Evolutionary conservation across 2,797 vertebrate genomes (phyloP), one percentile per base, ranked within the genome.

Genomic region (Etheostoma nigrum): DNA sequence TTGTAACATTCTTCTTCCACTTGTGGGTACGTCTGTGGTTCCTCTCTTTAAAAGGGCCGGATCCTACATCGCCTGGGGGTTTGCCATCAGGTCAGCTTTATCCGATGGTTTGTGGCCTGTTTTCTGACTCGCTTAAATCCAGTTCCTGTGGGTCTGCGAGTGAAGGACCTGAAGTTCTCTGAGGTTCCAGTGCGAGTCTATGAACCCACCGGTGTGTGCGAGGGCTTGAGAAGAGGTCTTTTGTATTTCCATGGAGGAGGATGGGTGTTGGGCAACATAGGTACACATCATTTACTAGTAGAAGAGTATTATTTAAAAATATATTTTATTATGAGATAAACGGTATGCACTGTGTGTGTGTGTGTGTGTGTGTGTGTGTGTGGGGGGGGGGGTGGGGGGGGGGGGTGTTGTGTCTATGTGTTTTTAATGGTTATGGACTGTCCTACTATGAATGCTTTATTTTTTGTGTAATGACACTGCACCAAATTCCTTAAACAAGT

Each of bases 181-280:
- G 91, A 88, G 0, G 93, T 97, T 60, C 95, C 95, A 0, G 96
- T 97, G 65, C 93, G 94, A 71, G 89, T 97, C 23, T 98, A 97
- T 47, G 94, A 95, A 85, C 96, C 96, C 2, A 95, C 89, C 27
- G 44, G 58, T 4, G 69, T 74, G 40, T 84, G 93, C 67, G 59
- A 86, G 2, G 81, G 88, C 16, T 88, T 77, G 49, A 95, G 93
- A 77, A 93, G 89, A 75, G 97, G 94, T 49, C 77, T 98, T 7
- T 4, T 97, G 16, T 97, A 95, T 88, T 96, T 96, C 88, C 96
- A 97, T 0, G 96, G 96, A 19, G 96, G 96, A 16, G 96, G 96
- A 69, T 94, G 88, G 87, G 47, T 96, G 66, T 1, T 91, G 10
- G 96, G 97, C 47, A 96, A 92, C 62, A 86, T 97, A 67, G 94